Evolutionary conservation across 2,113 vertebrate genomes (phyloP).

Genomic region (Mesembrinibis cayennensis): DNA sequence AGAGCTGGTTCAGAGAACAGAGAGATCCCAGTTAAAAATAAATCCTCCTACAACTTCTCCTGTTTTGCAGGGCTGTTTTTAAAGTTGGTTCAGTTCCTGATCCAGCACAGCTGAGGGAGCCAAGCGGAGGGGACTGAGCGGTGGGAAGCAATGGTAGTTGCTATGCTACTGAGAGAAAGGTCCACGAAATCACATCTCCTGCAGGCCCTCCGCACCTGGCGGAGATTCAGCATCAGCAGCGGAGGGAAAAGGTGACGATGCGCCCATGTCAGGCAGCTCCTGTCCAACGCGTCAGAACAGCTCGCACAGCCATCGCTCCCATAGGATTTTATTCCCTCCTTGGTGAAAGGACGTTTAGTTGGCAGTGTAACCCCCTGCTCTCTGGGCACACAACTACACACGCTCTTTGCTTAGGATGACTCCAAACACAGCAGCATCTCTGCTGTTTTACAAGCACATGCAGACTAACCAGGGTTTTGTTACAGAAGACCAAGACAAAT

Average conservation of each 20-base stretch:
- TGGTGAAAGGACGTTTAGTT: not conserved
- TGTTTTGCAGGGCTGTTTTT: not conserved
- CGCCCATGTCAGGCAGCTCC: rapidly evolving
- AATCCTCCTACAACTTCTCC: not conserved
- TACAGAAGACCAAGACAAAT: not conserved
- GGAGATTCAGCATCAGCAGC: not conserved
- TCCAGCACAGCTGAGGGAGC: not conserved
- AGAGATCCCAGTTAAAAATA: constrained; percentile 3
- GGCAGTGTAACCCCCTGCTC: not conserved
- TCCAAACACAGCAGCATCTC: not conserved
- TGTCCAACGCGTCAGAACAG: rapidly evolving
- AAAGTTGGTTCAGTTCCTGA: not conserved
- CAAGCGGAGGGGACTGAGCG: not conserved
- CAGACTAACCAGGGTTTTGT: not conserved
- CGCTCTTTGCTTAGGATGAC: not conserved
- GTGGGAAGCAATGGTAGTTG: not conserved
- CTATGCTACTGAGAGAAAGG: constrained; percentile 22
- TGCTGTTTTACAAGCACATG: not conserved
- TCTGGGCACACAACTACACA: not conserved
- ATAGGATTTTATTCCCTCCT: not conserved
- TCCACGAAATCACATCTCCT: not conserved
- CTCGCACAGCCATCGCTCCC: not conserved
- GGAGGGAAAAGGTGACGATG: not conserved
- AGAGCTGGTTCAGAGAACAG: not conserved
- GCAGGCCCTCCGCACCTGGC: not conserved